A percentile compares a stretch with the other conserved stretches of the same genome.
Evolutionary conservation across 2,113 vertebrate species (phyloP).

Genomic region (Prunella himalayana): DNA sequence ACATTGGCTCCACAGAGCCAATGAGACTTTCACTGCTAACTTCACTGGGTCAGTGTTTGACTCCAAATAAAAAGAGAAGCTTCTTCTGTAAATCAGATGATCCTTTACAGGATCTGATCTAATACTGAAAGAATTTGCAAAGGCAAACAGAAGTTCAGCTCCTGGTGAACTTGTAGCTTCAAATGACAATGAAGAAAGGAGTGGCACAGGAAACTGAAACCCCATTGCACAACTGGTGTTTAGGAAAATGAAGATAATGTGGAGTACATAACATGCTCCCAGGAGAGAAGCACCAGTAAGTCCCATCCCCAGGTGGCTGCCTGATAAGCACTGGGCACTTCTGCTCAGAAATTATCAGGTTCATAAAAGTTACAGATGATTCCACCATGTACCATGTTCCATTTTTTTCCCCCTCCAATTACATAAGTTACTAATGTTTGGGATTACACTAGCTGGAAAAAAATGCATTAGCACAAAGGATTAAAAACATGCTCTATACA

Average conservation of each 20-base stretch:
- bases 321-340: not conserved
- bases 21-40: not conserved
- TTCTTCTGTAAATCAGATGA: not conserved
- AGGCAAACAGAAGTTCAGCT: not conserved
- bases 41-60: not conserved
- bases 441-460: not conserved
- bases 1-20: not conserved
- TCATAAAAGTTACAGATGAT: not conserved
- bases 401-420: not conserved
- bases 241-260: not conserved
- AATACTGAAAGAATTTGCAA: not conserved
- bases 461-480: not conserved
- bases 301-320: not conserved
- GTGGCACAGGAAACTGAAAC: not conserved
- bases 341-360: not conserved
- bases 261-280: not conserved
- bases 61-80: not conserved
- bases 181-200: not conserved
- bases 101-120: not conserved
- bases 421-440: not conserved
- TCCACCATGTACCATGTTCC: not conserved
- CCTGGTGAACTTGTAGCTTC: not conserved
- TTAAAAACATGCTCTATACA: not conserved
- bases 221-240: not conserved
- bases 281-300: not conserved